Evolutionary conservation across 2,888 invertebrate species (phyloP).

Genomic region (Pelosia muscerda): DNA sequence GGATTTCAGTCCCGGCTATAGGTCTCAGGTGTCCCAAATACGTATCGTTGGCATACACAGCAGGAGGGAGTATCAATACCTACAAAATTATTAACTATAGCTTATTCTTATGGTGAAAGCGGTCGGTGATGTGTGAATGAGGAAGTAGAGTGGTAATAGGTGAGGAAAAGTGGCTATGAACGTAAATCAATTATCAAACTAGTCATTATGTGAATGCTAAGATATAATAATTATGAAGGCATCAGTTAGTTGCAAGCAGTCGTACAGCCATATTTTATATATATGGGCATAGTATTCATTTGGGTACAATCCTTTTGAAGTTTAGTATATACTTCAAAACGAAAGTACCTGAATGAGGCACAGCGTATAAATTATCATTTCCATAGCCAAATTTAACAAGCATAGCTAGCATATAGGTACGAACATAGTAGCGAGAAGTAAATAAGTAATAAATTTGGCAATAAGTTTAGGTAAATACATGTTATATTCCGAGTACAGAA

Average conservation of each 20-base stretch:
- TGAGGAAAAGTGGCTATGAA: too few relatives aligned
- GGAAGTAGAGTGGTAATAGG: too few relatives aligned
- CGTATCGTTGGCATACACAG: background rate
- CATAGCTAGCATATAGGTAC: background rate
- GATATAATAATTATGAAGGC: too few relatives aligned
- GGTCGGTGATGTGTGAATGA: too few relatives aligned
- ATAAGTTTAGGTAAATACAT: background rate
- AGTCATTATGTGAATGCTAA: too few relatives aligned
- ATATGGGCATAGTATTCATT: too few relatives aligned
- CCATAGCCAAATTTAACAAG: background rate
- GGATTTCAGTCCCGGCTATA: background rate
- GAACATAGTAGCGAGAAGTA: background rate
- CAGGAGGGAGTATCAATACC: background rate
- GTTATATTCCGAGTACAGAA: conserved; percentile 21
- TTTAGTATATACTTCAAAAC: too few relatives aligned
- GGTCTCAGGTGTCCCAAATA: too few relatives aligned
- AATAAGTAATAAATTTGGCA: background rate
- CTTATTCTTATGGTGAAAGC: background rate
- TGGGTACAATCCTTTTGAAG: too few relatives aligned
- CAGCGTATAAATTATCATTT: background rate
- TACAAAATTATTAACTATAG: background rate
- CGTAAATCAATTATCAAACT: too few relatives aligned
- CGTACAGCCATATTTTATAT: too few relatives aligned
- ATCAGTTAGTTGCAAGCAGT: too few relatives aligned
- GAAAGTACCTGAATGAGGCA: background rate